These are phyloP conservation scores for Geopemphigus sp. DNA, from an alignment of 1,140 invertebrate genomes.

Conservation along the genomic window DNA sequence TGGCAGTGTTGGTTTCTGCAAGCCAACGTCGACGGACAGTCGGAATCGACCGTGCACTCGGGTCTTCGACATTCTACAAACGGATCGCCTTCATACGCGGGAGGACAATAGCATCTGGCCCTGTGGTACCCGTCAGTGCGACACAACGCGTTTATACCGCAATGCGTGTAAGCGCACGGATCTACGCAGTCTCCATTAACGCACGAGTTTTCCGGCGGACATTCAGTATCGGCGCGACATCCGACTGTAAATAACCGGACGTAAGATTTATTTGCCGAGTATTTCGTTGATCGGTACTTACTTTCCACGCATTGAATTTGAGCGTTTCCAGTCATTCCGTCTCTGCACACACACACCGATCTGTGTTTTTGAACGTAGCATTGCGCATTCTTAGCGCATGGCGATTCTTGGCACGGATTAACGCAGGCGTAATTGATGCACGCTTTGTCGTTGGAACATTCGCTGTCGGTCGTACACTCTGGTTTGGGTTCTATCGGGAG, in stretches of 20 bases:
- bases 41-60: slow-evolving; percentile 70
- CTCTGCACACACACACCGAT: slow-evolving; percentile 78
- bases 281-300: slow-evolving; percentile 56
- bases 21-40: slow-evolving; percentile 72
- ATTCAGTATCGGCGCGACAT: slow-evolving; percentile 81
- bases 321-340: slow-evolving; percentile 81
- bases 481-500: slow-evolving; percentile 61
- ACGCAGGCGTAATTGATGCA: slow-evolving; percentile 76
- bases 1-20: slow-evolving; percentile 73
- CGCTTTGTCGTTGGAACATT: slow-evolving; percentile 81
- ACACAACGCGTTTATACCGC: slow-evolving; percentile 79
- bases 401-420: slow-evolving; percentile 68
- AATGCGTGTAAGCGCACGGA: slow-evolving; percentile 75
- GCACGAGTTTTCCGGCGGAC: slow-evolving; percentile 77
- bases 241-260: slow-evolving; percentile 63
- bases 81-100: slow-evolving; percentile 73
- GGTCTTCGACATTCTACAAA: slow-evolving; percentile 71
- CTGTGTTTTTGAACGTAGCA: slow-evolving; percentile 79
- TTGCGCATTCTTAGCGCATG: slow-evolving; percentile 76
- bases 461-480: slow-evolving; percentile 74
- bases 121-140: slow-evolving; percentile 69
- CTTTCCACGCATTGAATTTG: slow-evolving; percentile 73
- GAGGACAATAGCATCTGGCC: slow-evolving; percentile 76
- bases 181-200: slow-evolving; percentile 79
- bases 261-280: background rate